These are phyloP conservation scores for Drosophila percnosoma DNA, from an alignment of 2,888 invertebrate genomes.

Conservation along the genomic window DNA sequence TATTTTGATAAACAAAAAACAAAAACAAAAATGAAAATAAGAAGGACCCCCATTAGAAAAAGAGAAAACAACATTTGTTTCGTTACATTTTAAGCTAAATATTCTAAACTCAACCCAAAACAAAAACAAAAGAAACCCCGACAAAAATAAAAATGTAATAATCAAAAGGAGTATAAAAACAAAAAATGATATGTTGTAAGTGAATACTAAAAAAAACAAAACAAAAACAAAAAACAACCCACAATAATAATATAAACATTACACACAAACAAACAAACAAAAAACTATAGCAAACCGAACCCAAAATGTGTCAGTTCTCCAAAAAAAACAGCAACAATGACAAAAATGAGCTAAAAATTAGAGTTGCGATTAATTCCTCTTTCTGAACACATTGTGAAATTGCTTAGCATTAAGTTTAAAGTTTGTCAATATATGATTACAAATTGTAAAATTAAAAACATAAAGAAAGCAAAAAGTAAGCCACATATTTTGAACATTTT, in stretches of 20 bases:
- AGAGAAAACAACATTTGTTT: conserved; percentile 60
- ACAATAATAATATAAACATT: conserved; percentile 24
- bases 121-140: conserved; percentile 21
- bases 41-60: conserved; percentile 63
- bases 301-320: conserved; percentile 27
- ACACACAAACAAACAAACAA: conserved; percentile 32
- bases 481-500: conserved; percentile 36
- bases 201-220: conserved; percentile 33
- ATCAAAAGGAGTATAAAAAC: conserved; percentile 63
- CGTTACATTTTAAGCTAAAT: conserved; percentile 67
- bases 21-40: conserved; percentile 39
- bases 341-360: conserved; percentile 21
- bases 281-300: conserved; percentile 43
- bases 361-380: conserved; percentile 19
- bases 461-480: neutral
- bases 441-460: conserved; percentile 44
- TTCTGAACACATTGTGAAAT: conserved; percentile 62
- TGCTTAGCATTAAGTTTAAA: conserved; percentile 68
- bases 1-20: conserved; percentile 72
- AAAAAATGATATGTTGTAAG: conserved; percentile 63
- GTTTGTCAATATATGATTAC: conserved; percentile 41
- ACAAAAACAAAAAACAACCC: conserved; percentile 12
- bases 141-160: conserved; percentile 63
- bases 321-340: conserved; percentile 6
- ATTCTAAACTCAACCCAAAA: conserved; percentile 37